Conservation (phyloP, 2,888 invertebrate genomes). For the Tromatobia lineatoria region DNA sequence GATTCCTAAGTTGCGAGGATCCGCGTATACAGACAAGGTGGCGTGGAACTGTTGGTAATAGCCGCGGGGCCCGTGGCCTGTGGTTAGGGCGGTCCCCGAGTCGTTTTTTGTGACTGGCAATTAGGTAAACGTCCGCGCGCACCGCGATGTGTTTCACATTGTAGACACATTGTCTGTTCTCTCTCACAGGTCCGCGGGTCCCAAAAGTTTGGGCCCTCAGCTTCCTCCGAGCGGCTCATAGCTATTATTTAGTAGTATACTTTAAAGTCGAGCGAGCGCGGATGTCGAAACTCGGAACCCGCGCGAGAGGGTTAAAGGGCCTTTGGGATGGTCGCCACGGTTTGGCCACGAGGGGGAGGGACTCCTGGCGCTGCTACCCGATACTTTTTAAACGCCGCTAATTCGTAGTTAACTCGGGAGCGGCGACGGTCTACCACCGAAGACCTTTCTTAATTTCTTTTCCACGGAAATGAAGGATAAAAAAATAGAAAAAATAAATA, state of each 20-base stretch:
- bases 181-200: conserved; percentile 3
- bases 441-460: conserved; percentile 52
- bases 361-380: conserved; percentile 24
- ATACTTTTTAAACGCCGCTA: conserved; percentile 79
- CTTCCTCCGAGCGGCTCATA: conserved; percentile 48
- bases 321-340: conserved; percentile 57
- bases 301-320: conserved; percentile 57
- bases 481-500: neutral
- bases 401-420: conserved; percentile 80
- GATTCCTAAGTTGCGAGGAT: conserved; percentile 54
- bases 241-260: conserved; percentile 85
- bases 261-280: conserved; percentile 77
- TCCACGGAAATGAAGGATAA: conserved; percentile 31
- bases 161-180: conserved; percentile 78
- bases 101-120: conserved; percentile 84
- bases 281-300: conserved; percentile 56
- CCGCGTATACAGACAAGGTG: conserved; percentile 46
- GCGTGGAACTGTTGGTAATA: conserved; percentile 73
- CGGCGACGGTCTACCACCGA: conserved; percentile 52
- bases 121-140: conserved; percentile 85
- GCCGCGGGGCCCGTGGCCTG: conserved; percentile 82
- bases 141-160: conserved; percentile 79
- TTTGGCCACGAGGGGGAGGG: neutral
- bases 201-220: conserved; percentile 38
- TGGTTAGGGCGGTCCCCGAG: conserved; percentile 85